phyloP scores from a whole-genome alignment of 2,113 vertebrate species.

The Himantopus leucocephalus region DNA sequence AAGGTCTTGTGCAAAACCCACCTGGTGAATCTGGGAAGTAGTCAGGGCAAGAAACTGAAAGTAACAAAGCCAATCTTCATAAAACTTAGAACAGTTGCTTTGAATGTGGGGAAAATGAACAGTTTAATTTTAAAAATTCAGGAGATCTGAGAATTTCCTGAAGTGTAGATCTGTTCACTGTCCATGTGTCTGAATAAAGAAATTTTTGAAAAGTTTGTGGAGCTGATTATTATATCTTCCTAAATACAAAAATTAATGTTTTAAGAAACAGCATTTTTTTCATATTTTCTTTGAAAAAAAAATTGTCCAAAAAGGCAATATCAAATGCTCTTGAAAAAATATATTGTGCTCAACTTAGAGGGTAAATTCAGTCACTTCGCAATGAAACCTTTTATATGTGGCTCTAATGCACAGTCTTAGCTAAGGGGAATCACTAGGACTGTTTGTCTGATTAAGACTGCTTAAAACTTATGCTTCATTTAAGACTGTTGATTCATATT shows the following conservation, averaged over 20 bases:
- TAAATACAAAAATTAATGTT: not conserved
- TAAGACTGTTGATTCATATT: not conserved
- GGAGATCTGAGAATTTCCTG: not conserved
- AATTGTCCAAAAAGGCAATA: not conserved
- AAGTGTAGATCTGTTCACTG: not conserved
- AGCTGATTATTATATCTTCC: not conserved
- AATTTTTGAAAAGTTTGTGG: not conserved
- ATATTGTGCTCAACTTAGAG: not conserved
- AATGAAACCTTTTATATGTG: not conserved
- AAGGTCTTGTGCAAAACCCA: not conserved
- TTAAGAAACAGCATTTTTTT: not conserved
- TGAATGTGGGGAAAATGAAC: not conserved
- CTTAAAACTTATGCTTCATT: not conserved
- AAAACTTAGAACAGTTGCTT: not conserved
- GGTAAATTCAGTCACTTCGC: not conserved
- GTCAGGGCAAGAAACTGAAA: not conserved
- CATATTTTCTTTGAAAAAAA: not conserved
- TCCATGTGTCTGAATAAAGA: not conserved
- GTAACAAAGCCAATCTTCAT: not conserved
- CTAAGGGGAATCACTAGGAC: not conserved
- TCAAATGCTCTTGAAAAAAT: not conserved
- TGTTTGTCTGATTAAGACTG: not conserved
- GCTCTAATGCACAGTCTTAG: not conserved
- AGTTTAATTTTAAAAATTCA: not conserved
- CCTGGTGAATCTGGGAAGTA: conserved; percentile 20